Base-by-base conservation (phyloP, 2,113 vertebrate genomes). In the Mastomys natalensis region DNA sequence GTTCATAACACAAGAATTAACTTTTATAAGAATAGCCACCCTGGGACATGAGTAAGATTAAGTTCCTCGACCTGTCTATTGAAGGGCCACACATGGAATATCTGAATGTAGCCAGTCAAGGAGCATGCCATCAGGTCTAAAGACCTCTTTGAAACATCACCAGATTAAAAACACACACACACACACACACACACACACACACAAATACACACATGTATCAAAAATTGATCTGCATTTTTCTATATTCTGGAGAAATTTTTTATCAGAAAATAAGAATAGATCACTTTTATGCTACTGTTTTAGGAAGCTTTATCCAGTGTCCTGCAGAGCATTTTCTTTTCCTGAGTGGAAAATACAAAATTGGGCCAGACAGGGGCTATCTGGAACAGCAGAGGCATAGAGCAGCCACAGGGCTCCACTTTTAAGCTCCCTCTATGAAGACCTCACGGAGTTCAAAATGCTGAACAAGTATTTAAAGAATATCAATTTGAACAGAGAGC, bases 381-480 rank as follows among this genome's bases (percentile, higher is more conserved):
- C 19, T 66, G 15, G n/a, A 82, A 12, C 15, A 8, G 8, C 5
- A 40, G 64, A 90, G 7, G 31, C 74, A n/a, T 22, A 80, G n/a
- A 0, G 6, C 10, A 43, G 43, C 40, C 24, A 6, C 0, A 0
- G 24, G 60, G 6, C 68, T 72, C 24, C 37, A 26, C 58, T 81
- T 85, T 62, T 34, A 58, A 22, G 45, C 21, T 51, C 40, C 6
- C 13, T 11, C 16, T 31, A 10, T 6, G 21, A 3, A 74, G 22
- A 91, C 26, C 4, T 76, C 88, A 60, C 26, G 62, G 58, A 91
- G n/a, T 6, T 87, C 70, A 48, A 78, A 90, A 15, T 45, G 40
- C 34, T 88, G 64, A 96, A 70, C 73, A 93, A 76, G 60, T 73
- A 84, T 60, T 60, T 68, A 34, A 94, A 72, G 86, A 62, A 48